Conservation (phyloP, 2,888 invertebrate species). For the Andrena dorsata region DNA sequence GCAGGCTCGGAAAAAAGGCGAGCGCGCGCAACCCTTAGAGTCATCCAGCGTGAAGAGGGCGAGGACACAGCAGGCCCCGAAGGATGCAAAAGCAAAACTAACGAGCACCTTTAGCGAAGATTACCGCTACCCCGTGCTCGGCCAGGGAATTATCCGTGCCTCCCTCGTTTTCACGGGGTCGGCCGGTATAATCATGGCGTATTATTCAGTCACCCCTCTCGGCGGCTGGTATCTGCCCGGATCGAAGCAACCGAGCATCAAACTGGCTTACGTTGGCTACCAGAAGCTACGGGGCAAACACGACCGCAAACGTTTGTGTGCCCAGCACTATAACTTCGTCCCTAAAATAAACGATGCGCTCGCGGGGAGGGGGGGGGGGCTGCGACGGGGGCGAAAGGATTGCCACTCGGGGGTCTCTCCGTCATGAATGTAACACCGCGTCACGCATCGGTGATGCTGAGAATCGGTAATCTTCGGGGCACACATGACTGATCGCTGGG, state of each 20-base stretch:
- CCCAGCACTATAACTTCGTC: slow-evolving; percentile 64
- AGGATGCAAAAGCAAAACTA: slow-evolving; percentile 53
- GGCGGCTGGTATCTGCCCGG: slow-evolving; percentile 76
- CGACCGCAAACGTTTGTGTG: slow-evolving; percentile 78
- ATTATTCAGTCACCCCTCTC: slow-evolving; percentile 74
- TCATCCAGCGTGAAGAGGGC: slow-evolving; percentile 5
- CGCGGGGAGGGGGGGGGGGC: not conserved
- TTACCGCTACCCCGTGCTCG: slow-evolving; percentile 46
- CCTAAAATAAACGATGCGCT: slow-evolving; percentile 64
- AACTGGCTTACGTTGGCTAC: slow-evolving; percentile 82
- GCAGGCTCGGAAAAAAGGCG: not conserved
- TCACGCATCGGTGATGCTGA: slow-evolving; percentile 52
- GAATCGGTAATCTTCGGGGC: slow-evolving; percentile 55
- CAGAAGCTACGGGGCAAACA: slow-evolving; percentile 70
- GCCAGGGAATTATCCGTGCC: slow-evolving; percentile 56
- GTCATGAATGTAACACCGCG: slow-evolving; percentile 60
- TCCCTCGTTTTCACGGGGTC: slow-evolving; percentile 61
- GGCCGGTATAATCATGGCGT: slow-evolving; percentile 74
- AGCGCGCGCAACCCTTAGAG: not conserved
- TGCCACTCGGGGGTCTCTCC: slow-evolving; percentile 31
- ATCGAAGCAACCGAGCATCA: slow-evolving; percentile 82
- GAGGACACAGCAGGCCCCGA: slow-evolving; percentile 1
- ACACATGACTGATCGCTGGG: slow-evolving; percentile 43
- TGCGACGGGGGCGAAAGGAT: slow-evolving; percentile 29
- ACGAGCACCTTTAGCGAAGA: slow-evolving; percentile 62